Base-by-base conservation (phyloP, 2,113 vertebrate genomes). In the Synchiropus splendidus region DNA sequence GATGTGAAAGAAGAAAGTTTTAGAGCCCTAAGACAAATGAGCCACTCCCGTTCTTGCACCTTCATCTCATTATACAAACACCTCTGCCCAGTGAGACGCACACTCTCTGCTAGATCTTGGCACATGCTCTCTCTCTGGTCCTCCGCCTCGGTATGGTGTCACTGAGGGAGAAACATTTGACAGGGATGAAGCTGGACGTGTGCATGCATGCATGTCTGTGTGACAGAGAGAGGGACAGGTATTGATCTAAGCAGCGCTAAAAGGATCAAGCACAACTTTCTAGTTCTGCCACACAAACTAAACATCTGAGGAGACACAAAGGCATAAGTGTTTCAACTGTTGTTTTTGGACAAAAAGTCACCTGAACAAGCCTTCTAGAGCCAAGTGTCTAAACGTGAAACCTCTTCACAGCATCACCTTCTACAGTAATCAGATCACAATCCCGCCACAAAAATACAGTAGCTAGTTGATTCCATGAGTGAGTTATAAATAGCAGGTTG, bases 401-500 rank as follows among this genome's bases (percentile, higher is more conserved):
- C n/a, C n/a, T n/a, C n/a, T n/a, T n/a, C n/a, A n/a, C n/a, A n/a
- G n/a, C n/a, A n/a, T n/a, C n/a, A n/a, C n/a, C n/a, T n/a, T n/a
- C n/a, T n/a, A n/a, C n/a, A n/a, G n/a, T n/a, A n/a, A n/a, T n/a
- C n/a, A n/a, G n/a, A n/a, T n/a, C 21, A 27, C 21, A 27, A 27
- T 27, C 4, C 8, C 21, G 4, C 4, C 21, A 27, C 4, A 27
- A 27, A 27, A 4, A 27, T 27, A 27, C 21, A 27, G 21, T 27
- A 27, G 21, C 21, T 16, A 39, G 58, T 44, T 41, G 62, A 46
- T 63, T 54, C 44, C 58, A 45, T 64, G 46, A 42, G 41, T 54
- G 53, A 31, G 64, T 69, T 83, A 80, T 76, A 79, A 77, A 78
- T 79, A 81, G 55, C 50, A 56, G 42, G 39, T 65, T 30, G 64